phyloP scores from a whole-genome alignment of 2,888 invertebrate genomes.

The Amphipyra tragopoginis region DNA sequence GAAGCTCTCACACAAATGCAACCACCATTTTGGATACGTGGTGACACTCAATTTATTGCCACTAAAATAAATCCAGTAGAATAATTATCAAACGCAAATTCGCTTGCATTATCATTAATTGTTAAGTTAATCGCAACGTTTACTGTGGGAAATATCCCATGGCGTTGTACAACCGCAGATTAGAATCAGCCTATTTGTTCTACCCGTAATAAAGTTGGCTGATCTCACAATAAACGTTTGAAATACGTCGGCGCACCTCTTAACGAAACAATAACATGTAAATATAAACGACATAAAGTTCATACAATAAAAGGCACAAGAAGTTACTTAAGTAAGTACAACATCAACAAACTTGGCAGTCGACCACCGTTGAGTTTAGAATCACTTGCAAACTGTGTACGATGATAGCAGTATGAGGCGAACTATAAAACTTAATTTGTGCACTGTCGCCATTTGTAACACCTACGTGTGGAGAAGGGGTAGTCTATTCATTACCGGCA shows the following conservation, averaged over 20 bases:
- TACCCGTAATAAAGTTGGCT: constrained; percentile 38
- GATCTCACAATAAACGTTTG: constrained; percentile 44
- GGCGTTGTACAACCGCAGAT: constrained; percentile 39
- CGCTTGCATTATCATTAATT: constrained; percentile 50
- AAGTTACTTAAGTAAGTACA: constrained; percentile 42
- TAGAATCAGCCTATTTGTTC: constrained; percentile 36
- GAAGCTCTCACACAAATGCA: constrained; percentile 4
- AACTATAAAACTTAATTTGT: too few relatives aligned
- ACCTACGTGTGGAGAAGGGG: too few relatives aligned
- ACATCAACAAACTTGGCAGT: background rate
- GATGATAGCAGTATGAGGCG: too few relatives aligned
- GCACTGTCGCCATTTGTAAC: too few relatives aligned
- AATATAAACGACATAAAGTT: constrained; percentile 38
- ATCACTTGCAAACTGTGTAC: too few relatives aligned
- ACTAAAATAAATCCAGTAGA: constrained; percentile 30
- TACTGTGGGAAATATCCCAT: constrained; percentile 31
- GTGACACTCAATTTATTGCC: constrained; percentile 16
- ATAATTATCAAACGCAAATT: constrained; percentile 42
- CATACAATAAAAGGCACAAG: constrained; percentile 43
- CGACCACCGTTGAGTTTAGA: too few relatives aligned
- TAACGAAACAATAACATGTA: constrained; percentile 44
- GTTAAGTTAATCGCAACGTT: constrained; percentile 42
- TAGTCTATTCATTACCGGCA: too few relatives aligned
- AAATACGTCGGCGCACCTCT: constrained; percentile 40
- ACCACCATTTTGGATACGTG: constrained; percentile 17